These are phyloP conservation scores for Crenichthys baileyi DNA, from an alignment of 2,797 vertebrate species.

Conservation along the genomic window DNA sequence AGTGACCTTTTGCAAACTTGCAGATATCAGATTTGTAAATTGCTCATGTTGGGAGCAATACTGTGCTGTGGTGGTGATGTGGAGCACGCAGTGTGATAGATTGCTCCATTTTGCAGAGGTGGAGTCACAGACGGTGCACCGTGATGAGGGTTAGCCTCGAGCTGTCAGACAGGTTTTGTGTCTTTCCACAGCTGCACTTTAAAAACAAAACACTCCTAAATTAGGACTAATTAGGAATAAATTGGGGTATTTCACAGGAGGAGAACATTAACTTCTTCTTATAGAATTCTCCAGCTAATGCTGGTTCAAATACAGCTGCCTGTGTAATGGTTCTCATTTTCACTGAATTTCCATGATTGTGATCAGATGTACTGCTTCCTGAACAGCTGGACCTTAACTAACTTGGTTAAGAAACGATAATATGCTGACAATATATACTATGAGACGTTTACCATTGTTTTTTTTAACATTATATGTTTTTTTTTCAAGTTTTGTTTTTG, in stretches of 20 bases:
- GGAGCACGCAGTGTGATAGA: slow-evolving; percentile 40
- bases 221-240: neutral
- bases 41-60: slow-evolving; percentile 53
- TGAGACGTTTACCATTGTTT: neutral
- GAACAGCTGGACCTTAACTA: neutral
- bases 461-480: neutral
- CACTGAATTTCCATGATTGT: neutral
- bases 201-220: neutral
- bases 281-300: neutral
- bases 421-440: neutral
- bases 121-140: slow-evolving; percentile 19
- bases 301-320: neutral
- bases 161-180: neutral
- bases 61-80: slow-evolving; percentile 48
- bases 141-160: slow-evolving; percentile 10
- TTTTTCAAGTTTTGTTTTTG: neutral
- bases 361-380: neutral
- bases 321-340: neutral
- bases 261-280: neutral
- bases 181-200: neutral
- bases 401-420: neutral
- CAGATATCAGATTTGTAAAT: slow-evolving; percentile 66
- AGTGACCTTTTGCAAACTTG: slow-evolving; percentile 69
- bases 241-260: neutral
- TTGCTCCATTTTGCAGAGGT: slow-evolving; percentile 28